Evolutionary conservation across 2,888 invertebrate genomes (phyloP), one percentile per base, ranked within the genome.

Genomic region (Drosophila meridiana): DNA sequence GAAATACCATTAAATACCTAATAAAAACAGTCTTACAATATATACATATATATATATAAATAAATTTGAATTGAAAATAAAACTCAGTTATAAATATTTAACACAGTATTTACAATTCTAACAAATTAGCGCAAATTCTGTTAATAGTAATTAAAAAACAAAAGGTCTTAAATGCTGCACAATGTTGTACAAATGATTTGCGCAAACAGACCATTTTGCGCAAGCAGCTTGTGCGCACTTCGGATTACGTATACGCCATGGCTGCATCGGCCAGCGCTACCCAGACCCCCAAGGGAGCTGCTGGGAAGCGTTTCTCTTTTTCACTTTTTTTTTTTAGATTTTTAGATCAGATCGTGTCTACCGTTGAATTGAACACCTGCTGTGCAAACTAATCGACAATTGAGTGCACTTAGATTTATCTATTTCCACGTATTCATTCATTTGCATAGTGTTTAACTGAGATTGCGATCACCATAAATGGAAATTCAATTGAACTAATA

Each of bases 321-420:
- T 4, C n/a, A 14, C 1, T 47, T 7, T 7, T 28, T 14, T 4
- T 9, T 6, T 26, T 43, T 45, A 20, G 20, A 20, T 26, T 43
- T 47, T 42, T 13, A 59, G 45, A 28, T n/a, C 50, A 40, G 30
- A 6, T 76, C 60, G 50, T 61, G 65, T 59, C 42, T 56, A 48
- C 36, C 30, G 30, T 34, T 47, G 38, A 8, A 32, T 6, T n/a
- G 59, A 45, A 48, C 76, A 73, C 62, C 73, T 73, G 69, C 45
- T 52, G 8, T 8, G 13, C 5, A 13, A 36, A 34, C 43, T 50
- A 42, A 20, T 60, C 30, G 7, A 20, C 13, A 20, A 9, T 36
- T 36, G 26, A 34, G 36, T 36, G 11, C 3, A 36, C n/a, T 47
- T 2, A 9, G 38, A 34, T 40, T 26, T 61, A 48, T 57, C 42